These are phyloP conservation scores for Bolborhynchus lineola DNA, from an alignment of 2,113 vertebrate species.

Conservation along the genomic window DNA sequence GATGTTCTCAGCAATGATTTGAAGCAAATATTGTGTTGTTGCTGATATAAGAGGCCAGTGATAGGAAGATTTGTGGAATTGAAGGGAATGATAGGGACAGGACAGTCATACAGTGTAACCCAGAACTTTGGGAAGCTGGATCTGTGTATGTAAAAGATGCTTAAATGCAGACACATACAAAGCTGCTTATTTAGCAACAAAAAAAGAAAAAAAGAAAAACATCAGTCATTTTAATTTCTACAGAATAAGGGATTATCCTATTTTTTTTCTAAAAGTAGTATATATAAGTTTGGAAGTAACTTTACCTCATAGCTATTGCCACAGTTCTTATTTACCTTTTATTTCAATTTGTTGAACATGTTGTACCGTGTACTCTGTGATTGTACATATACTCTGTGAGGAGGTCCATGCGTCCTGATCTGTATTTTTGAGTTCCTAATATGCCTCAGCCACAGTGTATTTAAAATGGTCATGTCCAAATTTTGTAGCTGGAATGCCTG, in stretches of 20 bases:
- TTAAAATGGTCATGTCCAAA: not conserved
- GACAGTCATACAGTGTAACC: accelerated
- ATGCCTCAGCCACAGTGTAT: not conserved
- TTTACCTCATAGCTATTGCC: not conserved
- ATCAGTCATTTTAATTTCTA: not conserved
- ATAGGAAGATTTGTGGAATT: not conserved
- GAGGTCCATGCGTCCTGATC: not conserved
- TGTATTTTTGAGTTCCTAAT: not conserved
- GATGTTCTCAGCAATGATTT: not conserved
- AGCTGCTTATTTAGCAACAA: not conserved
- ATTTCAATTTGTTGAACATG: not conserved
- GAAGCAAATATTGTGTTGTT: not conserved
- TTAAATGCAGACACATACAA: not conserved
- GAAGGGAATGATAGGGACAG: not conserved
- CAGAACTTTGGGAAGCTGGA: not conserved
- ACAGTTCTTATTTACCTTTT: not conserved
- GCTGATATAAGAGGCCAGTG: not conserved
- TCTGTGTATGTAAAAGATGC: not conserved
- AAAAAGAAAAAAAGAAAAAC: not conserved
- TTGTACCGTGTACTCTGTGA: not conserved
- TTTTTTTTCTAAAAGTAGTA: not conserved
- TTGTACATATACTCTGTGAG: not conserved
- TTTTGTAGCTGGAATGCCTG: not conserved
- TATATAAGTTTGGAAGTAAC: not conserved
- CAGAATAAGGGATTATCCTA: not conserved